Conservation (phyloP, 2,113 vertebrate genomes). For the Gnathonemus longibarbis region DNA sequence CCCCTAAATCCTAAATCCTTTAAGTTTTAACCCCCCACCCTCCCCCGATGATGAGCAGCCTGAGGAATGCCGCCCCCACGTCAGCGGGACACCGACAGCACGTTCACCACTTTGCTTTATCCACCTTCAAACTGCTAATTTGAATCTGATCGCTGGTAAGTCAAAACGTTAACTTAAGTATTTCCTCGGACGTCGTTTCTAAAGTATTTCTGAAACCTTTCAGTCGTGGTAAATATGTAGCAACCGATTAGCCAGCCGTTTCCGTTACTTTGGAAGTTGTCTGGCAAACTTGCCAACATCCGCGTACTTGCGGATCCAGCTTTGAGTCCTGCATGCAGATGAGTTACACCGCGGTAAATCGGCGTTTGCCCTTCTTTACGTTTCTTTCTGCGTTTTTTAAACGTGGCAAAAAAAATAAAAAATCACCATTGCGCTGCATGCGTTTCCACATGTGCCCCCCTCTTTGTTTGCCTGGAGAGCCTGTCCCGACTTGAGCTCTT, state of each 20-base stretch:
- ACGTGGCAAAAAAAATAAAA: neutral
- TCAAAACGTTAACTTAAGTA: neutral
- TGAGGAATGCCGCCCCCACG: conserved; percentile 8
- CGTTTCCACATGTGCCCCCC: neutral
- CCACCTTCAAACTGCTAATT: neutral
- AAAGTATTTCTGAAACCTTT: neutral
- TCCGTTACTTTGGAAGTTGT: neutral
- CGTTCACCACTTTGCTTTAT: neutral
- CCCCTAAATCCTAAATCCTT: neutral
- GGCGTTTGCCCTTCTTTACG: too few species aligned
- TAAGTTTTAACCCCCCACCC: neutral
- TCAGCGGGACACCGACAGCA: neutral
- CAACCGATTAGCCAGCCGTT: neutral
- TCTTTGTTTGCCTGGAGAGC: conserved; percentile 9
- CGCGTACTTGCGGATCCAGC: too few species aligned
- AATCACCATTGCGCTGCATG: neutral
- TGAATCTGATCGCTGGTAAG: neutral
- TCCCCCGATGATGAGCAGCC: neutral
- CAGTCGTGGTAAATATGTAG: neutral
- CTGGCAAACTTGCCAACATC: neutral
- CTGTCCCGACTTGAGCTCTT: conserved; percentile 13
- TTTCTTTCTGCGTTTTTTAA: neutral
- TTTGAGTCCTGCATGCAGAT: neutral
- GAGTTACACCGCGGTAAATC: neutral
- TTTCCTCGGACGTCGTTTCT: neutral